phyloP scores from a whole-genome alignment of 1,140 invertebrate genomes.

The Vollenhovia emeryi region DNA sequence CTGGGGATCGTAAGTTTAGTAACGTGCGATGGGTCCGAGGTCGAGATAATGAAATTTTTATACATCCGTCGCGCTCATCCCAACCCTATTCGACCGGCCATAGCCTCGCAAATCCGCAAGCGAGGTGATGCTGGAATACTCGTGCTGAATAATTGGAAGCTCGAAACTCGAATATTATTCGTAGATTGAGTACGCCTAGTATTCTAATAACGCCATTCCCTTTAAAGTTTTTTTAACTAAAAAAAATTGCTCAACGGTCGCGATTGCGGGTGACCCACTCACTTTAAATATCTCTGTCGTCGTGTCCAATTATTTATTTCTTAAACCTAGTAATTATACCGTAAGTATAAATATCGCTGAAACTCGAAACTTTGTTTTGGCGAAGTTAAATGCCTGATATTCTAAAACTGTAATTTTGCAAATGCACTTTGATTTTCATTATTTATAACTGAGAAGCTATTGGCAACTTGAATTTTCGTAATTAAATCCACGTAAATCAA shows the following conservation, averaged over 20 bases:
- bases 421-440: neutral
- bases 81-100: neutral
- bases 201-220: neutral
- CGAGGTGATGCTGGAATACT: neutral
- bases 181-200: neutral
- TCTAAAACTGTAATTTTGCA: neutral
- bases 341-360: neutral
- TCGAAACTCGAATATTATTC: neutral
- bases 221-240: neutral
- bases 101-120: neutral
- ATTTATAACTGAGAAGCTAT: neutral
- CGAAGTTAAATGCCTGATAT: neutral
- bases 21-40: neutral
- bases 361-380: neutral
- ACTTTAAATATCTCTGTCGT: neutral
- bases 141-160: constrained; percentile 17
- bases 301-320: neutral
- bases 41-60: constrained; percentile 19
- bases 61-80: constrained; percentile 3
- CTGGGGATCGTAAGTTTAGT: neutral
- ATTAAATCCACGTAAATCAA: neutral
- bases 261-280: no score
- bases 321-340: neutral
- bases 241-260: neutral
- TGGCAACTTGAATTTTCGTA: neutral